Conservation (phyloP, 2,797 vertebrate genomes). For the Harpagifer antarcticus region DNA sequence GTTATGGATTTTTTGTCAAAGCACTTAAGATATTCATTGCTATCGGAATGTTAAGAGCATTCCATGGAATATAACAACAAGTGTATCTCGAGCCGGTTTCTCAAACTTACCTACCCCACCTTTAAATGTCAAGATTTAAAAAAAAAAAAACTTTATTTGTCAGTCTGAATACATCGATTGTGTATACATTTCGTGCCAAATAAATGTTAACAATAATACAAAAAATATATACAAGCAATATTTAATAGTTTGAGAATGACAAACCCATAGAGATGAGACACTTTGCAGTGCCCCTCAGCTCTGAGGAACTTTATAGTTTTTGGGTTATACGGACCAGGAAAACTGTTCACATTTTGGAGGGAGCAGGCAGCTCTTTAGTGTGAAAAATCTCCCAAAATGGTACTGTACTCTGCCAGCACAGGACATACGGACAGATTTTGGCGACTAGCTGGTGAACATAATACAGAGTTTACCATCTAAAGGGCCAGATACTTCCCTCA, state of each 20-base stretch:
- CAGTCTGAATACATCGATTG: background rate
- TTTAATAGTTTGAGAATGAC: background rate
- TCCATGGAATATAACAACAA: too few relatives aligned
- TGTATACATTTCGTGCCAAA: background rate
- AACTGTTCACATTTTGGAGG: slow-evolving; percentile 4
- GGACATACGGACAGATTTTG: background rate
- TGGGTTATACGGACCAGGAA: background rate
- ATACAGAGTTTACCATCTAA: background rate
- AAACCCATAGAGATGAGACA: background rate
- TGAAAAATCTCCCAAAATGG: background rate
- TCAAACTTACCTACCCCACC: too few relatives aligned
- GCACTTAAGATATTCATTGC: too few relatives aligned
- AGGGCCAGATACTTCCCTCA: background rate
- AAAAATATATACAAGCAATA: background rate
- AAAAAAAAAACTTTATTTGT: background rate
- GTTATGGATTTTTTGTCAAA: too few relatives aligned
- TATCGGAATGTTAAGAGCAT: too few relatives aligned
- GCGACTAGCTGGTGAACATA: background rate
- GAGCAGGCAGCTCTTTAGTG: background rate
- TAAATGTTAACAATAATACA: background rate
- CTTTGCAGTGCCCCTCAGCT: background rate
- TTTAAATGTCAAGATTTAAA: too few relatives aligned
- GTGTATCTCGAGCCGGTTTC: too few relatives aligned
- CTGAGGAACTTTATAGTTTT: background rate
- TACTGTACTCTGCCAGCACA: background rate